Base-by-base conservation (phyloP, 2,888 invertebrate species). In the Cacoxenus indagator region DNA sequence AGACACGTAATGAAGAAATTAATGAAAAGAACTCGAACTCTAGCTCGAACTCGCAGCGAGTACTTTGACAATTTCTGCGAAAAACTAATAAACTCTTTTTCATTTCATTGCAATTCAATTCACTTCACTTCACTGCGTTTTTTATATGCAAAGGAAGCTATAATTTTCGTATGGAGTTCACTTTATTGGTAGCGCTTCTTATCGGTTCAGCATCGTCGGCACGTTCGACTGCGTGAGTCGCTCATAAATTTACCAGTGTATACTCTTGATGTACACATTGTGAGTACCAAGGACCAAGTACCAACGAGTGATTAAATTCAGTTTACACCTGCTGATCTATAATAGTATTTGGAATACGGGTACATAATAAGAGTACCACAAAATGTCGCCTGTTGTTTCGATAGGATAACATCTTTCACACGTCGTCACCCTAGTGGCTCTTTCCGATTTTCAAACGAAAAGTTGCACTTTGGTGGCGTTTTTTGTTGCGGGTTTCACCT, bases 401-500 rank as follows among this genome's bases (percentile, higher is more conserved):
- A n/a, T 17, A 27, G 55, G 55, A 24, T 55, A 26, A n/a, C 9
- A 55, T 55, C 27, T 55, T 55, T 55, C 24, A 55, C 55, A 55
- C 27, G 55, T 55, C 26, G 27, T 48, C 14, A 27, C 17, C n/a
- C 11, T 27, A n/a, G 1, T 22, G 24, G 24, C 24, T 27, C 24
- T 55, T 55, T 55, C 55, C n/a, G n/a, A n/a, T n/a, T n/a, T n/a
- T n/a, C 55, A 26, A 19, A 14, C 11, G 55, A 14, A 55, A 55
- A 62, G 24, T 5, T 43, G 29, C 61, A 27, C 43, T 62, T 57
- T 57, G 29, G 9, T 1, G 26, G 27, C 37, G 37, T 2, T 27
- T 54, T 24, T 3, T 51, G 17, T 79, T 72, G 57, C 69, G 69
- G 68, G 68, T 64, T 67, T 64, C 70, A 65, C 55, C 67, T 37